These are phyloP conservation scores for Chironomus tentans DNA, from an alignment of 2,888 invertebrate species.

Conservation along the genomic window DNA sequence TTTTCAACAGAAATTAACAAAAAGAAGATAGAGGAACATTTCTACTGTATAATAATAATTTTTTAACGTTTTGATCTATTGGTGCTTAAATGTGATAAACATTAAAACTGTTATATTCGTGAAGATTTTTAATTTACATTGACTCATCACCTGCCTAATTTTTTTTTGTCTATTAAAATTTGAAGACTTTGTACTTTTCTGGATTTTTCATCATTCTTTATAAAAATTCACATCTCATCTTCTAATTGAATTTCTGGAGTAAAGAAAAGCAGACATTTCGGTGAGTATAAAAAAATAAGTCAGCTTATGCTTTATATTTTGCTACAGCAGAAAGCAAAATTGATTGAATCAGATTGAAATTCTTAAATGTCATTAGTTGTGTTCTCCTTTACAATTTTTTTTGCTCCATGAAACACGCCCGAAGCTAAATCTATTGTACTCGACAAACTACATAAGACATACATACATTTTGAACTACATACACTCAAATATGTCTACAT, in stretches of 20 bases:
- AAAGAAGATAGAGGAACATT: background rate
- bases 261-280: background rate
- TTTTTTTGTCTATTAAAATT: background rate
- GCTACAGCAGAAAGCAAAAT: constrained; percentile 7
- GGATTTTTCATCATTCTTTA: no score
- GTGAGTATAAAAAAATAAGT: background rate
- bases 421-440: constrained; percentile 20
- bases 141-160: background rate
- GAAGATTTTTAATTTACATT: constrained; percentile 7
- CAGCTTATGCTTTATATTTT: background rate
- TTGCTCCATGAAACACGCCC: constrained; percentile 22
- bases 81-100: constrained; percentile 20
- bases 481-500: background rate
- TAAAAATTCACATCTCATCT: background rate
- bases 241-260: background rate
- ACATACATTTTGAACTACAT: constrained; percentile 15
- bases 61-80: background rate
- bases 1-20: constrained; percentile 3
- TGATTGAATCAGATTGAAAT: constrained; percentile 24
- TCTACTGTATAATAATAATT: background rate
- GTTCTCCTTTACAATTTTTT: constrained; percentile 24
- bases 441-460: background rate
- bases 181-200: background rate
- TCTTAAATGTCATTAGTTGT: constrained; percentile 26
- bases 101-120: constrained; percentile 18